These are phyloP conservation scores for Scaptomyza graminum DNA, from an alignment of 1,140 invertebrate genomes.

Conservation along the genomic window DNA sequence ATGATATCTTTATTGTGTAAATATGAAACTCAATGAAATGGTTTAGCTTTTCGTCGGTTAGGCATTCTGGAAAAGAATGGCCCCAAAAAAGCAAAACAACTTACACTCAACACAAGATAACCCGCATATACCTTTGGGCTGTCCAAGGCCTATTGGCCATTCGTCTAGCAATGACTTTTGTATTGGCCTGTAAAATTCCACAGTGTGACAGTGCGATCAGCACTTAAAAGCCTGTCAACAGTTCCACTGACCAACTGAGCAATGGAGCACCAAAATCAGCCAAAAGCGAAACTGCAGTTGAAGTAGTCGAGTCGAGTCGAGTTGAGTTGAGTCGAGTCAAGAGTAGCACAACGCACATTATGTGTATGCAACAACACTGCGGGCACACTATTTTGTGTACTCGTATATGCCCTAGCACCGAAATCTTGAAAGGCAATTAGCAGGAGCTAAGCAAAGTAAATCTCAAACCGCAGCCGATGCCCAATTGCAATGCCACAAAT, in stretches of 20 bases:
- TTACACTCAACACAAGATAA: background rate
- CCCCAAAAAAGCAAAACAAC: background rate
- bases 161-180: constrained; percentile 37
- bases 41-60: too few species aligned
- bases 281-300: background rate
- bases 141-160: constrained; percentile 11
- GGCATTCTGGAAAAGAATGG: background rate
- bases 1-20: too few species aligned
- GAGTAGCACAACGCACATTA: too few species aligned
- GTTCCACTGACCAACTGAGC: background rate
- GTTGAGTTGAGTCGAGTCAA: too few species aligned
- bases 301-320: too few species aligned
- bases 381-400: constrained; percentile 7
- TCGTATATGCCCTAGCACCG: constrained; percentile 33
- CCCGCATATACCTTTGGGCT: background rate
- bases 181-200: constrained; percentile 64
- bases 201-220: constrained; percentile 48
- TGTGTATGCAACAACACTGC: background rate
- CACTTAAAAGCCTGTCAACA: constrained; percentile 71
- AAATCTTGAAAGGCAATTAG: constrained; percentile 49
- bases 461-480: constrained; percentile 30
- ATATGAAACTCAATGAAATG: too few species aligned
- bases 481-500: constrained; percentile 45
- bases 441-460: constrained; percentile 25
- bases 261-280: background rate